Conservation (phyloP, 2,113 vertebrate genomes). For the Eurystomus gularis region DNA sequence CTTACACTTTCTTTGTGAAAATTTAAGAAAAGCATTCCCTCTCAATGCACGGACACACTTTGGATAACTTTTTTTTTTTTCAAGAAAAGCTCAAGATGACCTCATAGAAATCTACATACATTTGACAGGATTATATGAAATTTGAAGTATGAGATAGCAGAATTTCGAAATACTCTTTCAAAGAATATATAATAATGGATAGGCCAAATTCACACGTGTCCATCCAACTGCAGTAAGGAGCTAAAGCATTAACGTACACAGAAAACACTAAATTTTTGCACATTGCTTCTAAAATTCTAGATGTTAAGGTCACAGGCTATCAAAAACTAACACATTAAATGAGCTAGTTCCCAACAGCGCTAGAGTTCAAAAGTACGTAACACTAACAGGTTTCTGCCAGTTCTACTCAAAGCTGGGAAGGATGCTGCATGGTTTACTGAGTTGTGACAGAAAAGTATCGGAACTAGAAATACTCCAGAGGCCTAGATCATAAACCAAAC, state of each 20-base stretch:
- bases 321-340: background rate
- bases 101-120: background rate
- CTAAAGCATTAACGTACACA: background rate
- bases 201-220: background rate
- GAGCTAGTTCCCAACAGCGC: background rate
- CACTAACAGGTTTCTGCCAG: background rate
- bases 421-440: background rate
- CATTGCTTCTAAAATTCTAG: background rate
- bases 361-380: background rate
- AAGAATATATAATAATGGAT: background rate
- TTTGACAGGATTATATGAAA: background rate
- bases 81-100: background rate
- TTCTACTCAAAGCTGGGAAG: background rate
- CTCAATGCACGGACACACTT: background rate
- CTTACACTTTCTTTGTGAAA: background rate
- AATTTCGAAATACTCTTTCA: background rate
- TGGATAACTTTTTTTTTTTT: background rate
- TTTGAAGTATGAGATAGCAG: background rate
- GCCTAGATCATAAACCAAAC: background rate
- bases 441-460: background rate
- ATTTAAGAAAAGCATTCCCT: background rate
- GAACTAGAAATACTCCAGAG: background rate
- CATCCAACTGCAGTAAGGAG: background rate
- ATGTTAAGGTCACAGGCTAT: background rate
- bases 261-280: background rate